A percentile compares a stretch with the other conserved stretches of the same genome.
Conservation (phyloP, 2,797 vertebrate species). For the Knipowitschia caucasica region DNA sequence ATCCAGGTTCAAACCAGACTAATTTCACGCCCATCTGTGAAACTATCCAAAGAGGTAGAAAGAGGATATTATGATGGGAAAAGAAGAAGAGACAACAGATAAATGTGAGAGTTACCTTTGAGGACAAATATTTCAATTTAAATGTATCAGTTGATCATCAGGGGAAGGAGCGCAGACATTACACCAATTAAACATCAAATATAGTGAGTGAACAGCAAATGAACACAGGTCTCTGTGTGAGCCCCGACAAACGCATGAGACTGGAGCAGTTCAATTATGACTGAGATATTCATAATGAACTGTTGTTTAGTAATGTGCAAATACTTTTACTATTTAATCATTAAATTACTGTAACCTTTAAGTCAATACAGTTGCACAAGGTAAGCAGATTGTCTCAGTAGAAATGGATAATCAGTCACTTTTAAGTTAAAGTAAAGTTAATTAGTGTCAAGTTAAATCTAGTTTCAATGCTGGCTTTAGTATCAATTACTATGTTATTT, state of each 20-base stretch:
- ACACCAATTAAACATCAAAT: conserved; percentile 72
- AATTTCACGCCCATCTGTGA: conserved; percentile 79
- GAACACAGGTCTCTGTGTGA: conserved; percentile 18
- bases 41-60: conserved; percentile 61
- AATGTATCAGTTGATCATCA: conserved; percentile 73
- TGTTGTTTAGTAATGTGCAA: background rate
- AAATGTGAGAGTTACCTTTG: conserved; percentile 67
- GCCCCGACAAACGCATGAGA: conserved; percentile 10
- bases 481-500: no score
- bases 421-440: no score
- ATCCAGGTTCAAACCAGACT: conserved; percentile 70
- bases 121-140: conserved; percentile 75
- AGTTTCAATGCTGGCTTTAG: no score
- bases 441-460: no score
- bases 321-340: background rate
- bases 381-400: no score
- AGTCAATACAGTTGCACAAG: no score
- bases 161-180: conserved; percentile 52
- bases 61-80: conserved; percentile 56
- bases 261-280: conserved; percentile 7
- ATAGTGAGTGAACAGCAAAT: conserved; percentile 38
- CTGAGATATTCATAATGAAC: background rate
- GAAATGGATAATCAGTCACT: no score
- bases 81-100: conserved; percentile 72
- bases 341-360: no score